A percentile compares a stretch with the other conserved stretches of the same genome.
Evolutionary conservation across 2,797 vertebrate genomes (phyloP).

Genomic region (Vultur gryphus): DNA sequence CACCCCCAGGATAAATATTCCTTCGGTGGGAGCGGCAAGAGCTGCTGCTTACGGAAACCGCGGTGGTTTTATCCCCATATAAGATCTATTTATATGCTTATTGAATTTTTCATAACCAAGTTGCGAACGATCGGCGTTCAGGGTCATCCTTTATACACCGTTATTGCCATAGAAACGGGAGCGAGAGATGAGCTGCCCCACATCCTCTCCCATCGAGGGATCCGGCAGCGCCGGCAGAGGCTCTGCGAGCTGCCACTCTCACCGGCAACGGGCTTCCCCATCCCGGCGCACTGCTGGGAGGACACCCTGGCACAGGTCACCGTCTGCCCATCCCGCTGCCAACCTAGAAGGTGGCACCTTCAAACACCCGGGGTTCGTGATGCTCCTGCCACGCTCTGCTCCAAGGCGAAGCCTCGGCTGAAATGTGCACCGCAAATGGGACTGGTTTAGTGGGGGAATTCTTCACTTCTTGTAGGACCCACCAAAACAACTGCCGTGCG

Average conservation of each 20-base stretch:
- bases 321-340: background rate
- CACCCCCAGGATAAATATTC: background rate
- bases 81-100: background rate
- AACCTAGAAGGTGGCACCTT: background rate
- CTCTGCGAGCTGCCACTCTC: background rate
- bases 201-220: background rate
- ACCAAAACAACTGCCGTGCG: background rate
- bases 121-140: background rate
- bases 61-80: background rate
- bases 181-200: background rate
- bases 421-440: fast-evolving
- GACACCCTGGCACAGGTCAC: background rate
- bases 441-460: fast-evolving
- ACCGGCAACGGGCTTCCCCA: background rate
- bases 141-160: background rate
- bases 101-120: background rate
- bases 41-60: background rate
- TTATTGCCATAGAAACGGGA: background rate
- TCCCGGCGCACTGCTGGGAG: background rate
- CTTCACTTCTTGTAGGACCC: background rate
- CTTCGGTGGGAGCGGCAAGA: background rate
- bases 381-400: background rate
- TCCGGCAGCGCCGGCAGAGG: background rate
- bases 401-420: background rate
- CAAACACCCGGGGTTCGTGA: background rate